These are phyloP conservation scores for Podocnemis expansa DNA, from an alignment of 2,113 vertebrate genomes.

Conservation along the genomic window DNA sequence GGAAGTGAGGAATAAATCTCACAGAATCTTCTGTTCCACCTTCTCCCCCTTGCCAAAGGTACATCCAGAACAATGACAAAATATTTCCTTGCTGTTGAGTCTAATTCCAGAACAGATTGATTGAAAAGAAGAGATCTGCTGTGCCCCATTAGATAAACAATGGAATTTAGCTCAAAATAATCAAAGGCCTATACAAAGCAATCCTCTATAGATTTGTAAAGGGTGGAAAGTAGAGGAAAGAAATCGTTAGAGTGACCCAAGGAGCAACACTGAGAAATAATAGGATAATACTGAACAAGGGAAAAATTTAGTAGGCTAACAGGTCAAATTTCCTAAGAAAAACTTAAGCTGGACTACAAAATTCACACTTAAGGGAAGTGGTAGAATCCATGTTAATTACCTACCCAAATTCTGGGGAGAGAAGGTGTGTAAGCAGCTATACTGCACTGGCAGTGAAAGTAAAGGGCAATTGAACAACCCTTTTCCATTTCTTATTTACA, in stretches of 20 bases:
- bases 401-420: rapidly evolving
- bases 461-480: not conserved
- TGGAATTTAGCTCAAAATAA: not conserved
- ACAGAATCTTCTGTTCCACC: not conserved
- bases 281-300: not conserved
- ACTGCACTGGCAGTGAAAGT: not conserved
- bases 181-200: not conserved
- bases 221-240: not conserved
- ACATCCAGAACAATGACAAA: not conserved
- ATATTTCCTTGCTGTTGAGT: not conserved
- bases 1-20: rapidly evolving
- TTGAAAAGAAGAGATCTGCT: not conserved
- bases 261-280: not conserved
- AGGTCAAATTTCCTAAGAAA: not conserved
- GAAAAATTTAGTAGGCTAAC: not conserved
- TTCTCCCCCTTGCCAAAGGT: rapidly evolving
- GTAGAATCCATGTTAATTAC: not conserved
- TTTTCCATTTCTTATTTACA: not conserved
- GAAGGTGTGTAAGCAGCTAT: not conserved
- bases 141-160: not conserved
- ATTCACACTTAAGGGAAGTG: not conserved
- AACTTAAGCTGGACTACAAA: not conserved
- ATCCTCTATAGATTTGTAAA: not conserved
- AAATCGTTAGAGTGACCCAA: not conserved
- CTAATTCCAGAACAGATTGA: not conserved